Evolutionary conservation across 2,888 invertebrate species (phyloP), one percentile per base, ranked within the genome.

Genomic region (Lepidocyrtinus sp.): DNA sequence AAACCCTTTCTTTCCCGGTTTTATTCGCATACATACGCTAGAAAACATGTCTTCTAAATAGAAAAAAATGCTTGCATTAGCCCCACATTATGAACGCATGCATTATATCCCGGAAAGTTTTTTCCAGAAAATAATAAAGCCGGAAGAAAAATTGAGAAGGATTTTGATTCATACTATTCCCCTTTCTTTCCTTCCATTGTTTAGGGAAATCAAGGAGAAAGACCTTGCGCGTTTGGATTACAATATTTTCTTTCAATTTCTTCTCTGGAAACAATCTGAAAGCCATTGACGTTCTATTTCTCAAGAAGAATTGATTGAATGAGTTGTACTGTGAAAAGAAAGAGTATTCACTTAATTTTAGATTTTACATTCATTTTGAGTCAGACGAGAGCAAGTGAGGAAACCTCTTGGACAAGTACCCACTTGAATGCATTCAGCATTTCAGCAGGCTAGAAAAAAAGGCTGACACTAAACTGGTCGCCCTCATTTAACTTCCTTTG

Each of bases 1-100:
- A 76, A 76, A 76, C 70, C 76, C 64, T 76, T 76, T 75, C 36
- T 75, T 22, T 68, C 21, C 46, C 25, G 2, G 45, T 67, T 25
- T 50, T 26, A 17, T 59, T 45, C 36, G 19, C 36, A 22, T 65
- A 27, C 27, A 36, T 1, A 50, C 9, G 22, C 22, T 68, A 12
- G 7, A 46, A 68, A n/a, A 24, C 5, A 1, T 22, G 26, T 63
- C 17, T 22, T 9, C 24, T 24, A 63, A 63, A 25, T 5, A 25
- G 21, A 63, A 25, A 25, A 68, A 50, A 68, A 22, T 69, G 5
- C n/a, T n/a, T n/a, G n/a, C n/a, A n/a, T n/a, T n/a, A n/a, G n/a
- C n/a, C n/a, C n/a, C n/a, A n/a, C n/a, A n/a, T n/a, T n/a, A n/a
- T n/a, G n/a, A n/a, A n/a, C n/a, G n/a, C n/a, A n/a, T n/a, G n/a